phyloP scores from a whole-genome alignment of 2,113 vertebrate genomes.

The Elachura formosa region DNA sequence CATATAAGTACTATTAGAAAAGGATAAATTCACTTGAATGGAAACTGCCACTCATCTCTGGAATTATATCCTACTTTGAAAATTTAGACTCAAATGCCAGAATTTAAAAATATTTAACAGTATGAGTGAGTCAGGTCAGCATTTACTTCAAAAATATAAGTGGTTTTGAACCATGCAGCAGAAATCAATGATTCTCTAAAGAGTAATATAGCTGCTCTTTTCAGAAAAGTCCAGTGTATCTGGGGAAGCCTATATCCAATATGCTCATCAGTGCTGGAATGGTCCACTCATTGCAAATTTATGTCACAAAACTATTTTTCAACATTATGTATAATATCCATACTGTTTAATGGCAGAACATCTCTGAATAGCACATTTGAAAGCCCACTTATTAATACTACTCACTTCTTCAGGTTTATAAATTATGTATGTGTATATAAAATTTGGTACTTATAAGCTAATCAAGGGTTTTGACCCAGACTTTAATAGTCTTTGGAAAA shows the following conservation, averaged over 20 bases:
- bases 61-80: neutral
- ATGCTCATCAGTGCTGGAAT: neutral
- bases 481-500: neutral
- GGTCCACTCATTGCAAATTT: neutral
- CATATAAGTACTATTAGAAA: neutral
- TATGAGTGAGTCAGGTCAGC: neutral
- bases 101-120: neutral
- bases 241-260: neutral
- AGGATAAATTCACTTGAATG: neutral
- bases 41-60: neutral
- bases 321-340: neutral
- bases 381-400: neutral
- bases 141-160: neutral
- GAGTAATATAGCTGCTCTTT: neutral
- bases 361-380: neutral
- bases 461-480: neutral
- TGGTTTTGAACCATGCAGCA: neutral
- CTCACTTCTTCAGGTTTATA: neutral
- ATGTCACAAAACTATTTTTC: neutral
- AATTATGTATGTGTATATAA: neutral
- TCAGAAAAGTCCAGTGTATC: neutral
- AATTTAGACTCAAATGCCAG: neutral
- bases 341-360: neutral
- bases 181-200: neutral
- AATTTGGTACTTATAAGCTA: neutral